These are phyloP conservation scores for Gnathonemus longibarbis DNA, from an alignment of 2,113 vertebrate species.

Conservation along the genomic window DNA sequence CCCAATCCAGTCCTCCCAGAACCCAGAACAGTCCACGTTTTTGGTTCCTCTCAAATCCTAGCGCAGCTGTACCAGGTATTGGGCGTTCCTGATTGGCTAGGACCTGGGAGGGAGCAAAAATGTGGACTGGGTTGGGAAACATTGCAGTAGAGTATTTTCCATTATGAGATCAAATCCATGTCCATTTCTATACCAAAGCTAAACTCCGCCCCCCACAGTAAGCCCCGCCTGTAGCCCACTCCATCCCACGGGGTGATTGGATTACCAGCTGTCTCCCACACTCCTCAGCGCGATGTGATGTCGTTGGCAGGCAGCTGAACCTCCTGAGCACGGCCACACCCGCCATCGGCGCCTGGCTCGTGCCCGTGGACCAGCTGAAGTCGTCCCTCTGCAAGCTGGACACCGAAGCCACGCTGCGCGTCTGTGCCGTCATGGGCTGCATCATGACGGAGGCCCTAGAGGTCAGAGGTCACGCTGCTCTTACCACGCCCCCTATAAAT, in stretches of 20 bases:
- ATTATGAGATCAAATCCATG: neutral
- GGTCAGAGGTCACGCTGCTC: slow-evolving; percentile 51
- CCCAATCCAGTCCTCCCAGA: too few relatives aligned
- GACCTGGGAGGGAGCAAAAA: too few relatives aligned
- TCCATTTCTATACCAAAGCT: neutral
- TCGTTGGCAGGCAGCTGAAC: slow-evolving; percentile 77
- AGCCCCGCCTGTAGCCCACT: neutral
- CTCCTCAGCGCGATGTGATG: neutral
- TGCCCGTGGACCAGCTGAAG: slow-evolving; percentile 94
- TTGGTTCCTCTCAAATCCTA: too few relatives aligned
- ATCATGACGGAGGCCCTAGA: slow-evolving; percentile 97
- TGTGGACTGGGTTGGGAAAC: too few relatives aligned
- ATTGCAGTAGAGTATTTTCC: neutral
- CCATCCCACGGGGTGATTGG: neutral
- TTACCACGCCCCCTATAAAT: neutral
- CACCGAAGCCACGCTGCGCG: slow-evolving; percentile 80
- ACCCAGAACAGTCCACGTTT: too few relatives aligned
- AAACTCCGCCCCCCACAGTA: neutral
- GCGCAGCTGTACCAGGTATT: too few relatives aligned
- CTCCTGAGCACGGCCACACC: slow-evolving; percentile 94
- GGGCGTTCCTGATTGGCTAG: too few relatives aligned
- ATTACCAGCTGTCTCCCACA: neutral
- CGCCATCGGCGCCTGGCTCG: slow-evolving; percentile 90
- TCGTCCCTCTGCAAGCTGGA: slow-evolving; percentile 87
- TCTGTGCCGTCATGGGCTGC: slow-evolving; percentile 97